These are phyloP conservation scores for Papilio xuthus DNA, from an alignment of 1,140 invertebrate species.

Conservation along the genomic window DNA sequence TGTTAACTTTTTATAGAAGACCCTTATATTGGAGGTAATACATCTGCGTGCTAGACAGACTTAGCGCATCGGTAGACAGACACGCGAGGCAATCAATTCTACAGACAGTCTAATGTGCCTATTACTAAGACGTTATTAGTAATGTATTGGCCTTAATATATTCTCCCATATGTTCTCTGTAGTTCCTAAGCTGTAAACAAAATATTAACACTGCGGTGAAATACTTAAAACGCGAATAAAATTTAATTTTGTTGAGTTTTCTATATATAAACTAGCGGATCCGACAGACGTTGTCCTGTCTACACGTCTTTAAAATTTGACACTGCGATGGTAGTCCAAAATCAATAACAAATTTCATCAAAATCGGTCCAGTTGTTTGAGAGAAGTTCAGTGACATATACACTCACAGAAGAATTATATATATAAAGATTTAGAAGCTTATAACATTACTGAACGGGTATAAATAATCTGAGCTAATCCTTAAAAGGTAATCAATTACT, in stretches of 20 bases:
- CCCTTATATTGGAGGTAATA: background rate
- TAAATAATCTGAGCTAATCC: background rate
- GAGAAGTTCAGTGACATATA: too few relatives aligned
- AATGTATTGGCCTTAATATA: background rate
- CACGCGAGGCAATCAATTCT: slow-evolving; percentile 8
- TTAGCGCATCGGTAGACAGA: slow-evolving; percentile 9
- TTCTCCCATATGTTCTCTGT: background rate
- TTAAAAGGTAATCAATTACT: background rate
- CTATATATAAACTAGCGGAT: too few relatives aligned
- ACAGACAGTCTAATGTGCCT: slow-evolving; percentile 9
- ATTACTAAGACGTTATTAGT: slow-evolving; percentile 12
- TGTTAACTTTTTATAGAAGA: too few relatives aligned
- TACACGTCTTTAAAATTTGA: too few relatives aligned
- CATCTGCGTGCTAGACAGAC: background rate
- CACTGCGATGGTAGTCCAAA: too few relatives aligned
- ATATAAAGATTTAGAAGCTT: background rate
- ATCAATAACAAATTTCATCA: too few relatives aligned
- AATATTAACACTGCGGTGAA: background rate
- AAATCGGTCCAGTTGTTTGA: too few relatives aligned
- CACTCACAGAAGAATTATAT: too few relatives aligned
- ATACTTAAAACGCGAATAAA: background rate
- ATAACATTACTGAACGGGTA: background rate
- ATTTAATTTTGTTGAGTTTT: background rate
- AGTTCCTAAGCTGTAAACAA: background rate
- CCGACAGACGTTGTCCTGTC: too few relatives aligned